These are phyloP conservation scores for Danio jaintianensis DNA, from an alignment of 2,797 vertebrate genomes.

Conservation along the genomic window DNA sequence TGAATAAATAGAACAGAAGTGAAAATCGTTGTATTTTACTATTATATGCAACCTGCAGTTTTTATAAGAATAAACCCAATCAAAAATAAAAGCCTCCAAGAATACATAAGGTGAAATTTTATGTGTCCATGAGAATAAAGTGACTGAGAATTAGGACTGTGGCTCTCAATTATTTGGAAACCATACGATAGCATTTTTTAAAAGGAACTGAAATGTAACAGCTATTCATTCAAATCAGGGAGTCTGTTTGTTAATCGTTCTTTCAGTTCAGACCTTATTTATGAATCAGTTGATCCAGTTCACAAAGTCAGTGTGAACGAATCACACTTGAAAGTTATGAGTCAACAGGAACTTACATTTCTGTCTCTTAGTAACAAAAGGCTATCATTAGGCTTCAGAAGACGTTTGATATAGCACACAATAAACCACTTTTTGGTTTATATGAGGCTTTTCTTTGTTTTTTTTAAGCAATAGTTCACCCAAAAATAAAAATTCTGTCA, in stretches of 20 bases:
- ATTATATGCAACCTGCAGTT: background rate
- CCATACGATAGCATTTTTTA: no score
- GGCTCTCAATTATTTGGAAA: background rate
- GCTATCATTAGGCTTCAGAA: no score
- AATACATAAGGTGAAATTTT: background rate
- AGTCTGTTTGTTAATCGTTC: background rate
- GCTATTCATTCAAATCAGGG: background rate
- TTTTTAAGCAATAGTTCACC: no score
- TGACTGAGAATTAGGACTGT: background rate
- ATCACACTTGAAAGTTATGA: no score
- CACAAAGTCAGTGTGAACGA: background rate
- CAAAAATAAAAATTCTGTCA: no score
- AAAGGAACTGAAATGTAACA: background rate
- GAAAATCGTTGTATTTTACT: constrained; percentile 9
- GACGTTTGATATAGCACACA: no score
- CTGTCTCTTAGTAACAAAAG: no score
- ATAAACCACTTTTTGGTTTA: no score
- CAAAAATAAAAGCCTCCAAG: background rate
- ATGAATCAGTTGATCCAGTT: background rate
- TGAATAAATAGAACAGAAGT: constrained; percentile 17
- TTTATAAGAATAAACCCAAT: background rate
- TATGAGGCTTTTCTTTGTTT: no score
- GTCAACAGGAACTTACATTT: no score
- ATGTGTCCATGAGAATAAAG: background rate
- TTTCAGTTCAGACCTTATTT: background rate